Conservation (phyloP, 1,140 invertebrate genomes). For the Drosophila micromelanica region DNA sequence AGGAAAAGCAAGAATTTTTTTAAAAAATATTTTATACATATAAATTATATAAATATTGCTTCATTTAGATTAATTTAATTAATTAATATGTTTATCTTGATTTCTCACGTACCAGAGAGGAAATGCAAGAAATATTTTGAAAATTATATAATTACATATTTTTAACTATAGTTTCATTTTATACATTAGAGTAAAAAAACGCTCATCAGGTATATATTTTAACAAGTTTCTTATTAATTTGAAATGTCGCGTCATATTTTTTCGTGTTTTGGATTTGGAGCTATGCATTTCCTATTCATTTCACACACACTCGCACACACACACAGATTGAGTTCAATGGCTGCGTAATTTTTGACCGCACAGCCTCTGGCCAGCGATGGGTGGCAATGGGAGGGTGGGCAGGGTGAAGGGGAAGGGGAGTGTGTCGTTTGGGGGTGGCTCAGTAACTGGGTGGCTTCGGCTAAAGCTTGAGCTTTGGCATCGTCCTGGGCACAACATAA, state of each 20-base stretch:
- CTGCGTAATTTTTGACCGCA: constrained; percentile 75
- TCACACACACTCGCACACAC: constrained; percentile 24
- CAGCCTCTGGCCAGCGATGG: constrained; percentile 58
- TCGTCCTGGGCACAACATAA: constrained; percentile 64
- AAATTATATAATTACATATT: too few species aligned
- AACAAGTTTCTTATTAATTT: neutral
- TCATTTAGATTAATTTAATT: too few species aligned
- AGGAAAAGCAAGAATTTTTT: too few species aligned
- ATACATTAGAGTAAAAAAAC: too few species aligned
- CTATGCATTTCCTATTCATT: constrained; percentile 45
- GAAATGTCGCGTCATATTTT: neutral
- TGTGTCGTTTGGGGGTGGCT: constrained; percentile 4
- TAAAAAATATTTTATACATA: too few species aligned
- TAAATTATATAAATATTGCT: too few species aligned
- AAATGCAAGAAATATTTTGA: too few species aligned
- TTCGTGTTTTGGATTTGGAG: constrained; percentile 8
- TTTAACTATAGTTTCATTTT: too few species aligned
- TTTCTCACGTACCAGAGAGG: too few species aligned
- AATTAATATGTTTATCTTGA: too few species aligned
- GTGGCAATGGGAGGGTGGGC: neutral
- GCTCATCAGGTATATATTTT: too few species aligned
- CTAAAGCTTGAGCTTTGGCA: constrained; percentile 42
- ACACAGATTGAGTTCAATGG: constrained; percentile 64
- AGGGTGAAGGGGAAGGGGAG: neutral
- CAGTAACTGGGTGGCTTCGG: constrained; percentile 41